These are phyloP conservation scores for Typhlomys cinereus DNA, from an alignment of 2,113 vertebrate genomes.

Conservation along the genomic window DNA sequence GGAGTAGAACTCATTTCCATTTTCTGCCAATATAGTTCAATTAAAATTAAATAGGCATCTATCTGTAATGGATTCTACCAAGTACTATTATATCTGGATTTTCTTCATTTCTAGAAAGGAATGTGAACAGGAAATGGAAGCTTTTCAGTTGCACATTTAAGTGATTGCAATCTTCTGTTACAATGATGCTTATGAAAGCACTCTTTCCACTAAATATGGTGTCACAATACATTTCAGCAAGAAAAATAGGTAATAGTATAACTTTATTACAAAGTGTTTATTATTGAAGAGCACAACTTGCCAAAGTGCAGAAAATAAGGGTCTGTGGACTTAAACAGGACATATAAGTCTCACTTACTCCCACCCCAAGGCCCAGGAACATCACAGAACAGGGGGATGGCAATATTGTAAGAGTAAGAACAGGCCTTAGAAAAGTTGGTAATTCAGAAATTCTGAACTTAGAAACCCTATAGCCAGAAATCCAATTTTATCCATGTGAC, in stretches of 20 bases:
- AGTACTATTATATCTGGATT: background rate
- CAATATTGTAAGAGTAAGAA: no score
- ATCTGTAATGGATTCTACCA: constrained; percentile 1
- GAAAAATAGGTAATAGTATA: background rate
- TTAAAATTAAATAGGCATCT: constrained; percentile 13
- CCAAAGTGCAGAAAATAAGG: no score
- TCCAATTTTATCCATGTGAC: background rate
- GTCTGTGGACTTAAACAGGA: no score
- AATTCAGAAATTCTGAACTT: background rate
- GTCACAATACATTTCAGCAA: constrained; percentile 34
- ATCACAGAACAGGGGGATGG: no score
- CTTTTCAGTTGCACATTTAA: background rate
- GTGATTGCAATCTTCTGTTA: no score
- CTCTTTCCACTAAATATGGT: background rate
- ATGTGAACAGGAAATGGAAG: background rate
- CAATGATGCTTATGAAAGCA: background rate
- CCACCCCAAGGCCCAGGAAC: no score
- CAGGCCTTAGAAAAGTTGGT: no score
- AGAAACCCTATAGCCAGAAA: constrained; percentile 4
- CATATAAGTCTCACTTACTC: no score
- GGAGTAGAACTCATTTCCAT: background rate
- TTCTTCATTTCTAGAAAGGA: background rate
- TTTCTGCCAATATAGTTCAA: constrained; percentile 44
- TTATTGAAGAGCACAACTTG: no score
- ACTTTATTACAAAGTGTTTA: constrained; percentile 41